Evolutionary conservation across 2,113 vertebrate species (phyloP), one percentile per base, ranked within the genome.

Genomic region (Indicator maculatus): DNA sequence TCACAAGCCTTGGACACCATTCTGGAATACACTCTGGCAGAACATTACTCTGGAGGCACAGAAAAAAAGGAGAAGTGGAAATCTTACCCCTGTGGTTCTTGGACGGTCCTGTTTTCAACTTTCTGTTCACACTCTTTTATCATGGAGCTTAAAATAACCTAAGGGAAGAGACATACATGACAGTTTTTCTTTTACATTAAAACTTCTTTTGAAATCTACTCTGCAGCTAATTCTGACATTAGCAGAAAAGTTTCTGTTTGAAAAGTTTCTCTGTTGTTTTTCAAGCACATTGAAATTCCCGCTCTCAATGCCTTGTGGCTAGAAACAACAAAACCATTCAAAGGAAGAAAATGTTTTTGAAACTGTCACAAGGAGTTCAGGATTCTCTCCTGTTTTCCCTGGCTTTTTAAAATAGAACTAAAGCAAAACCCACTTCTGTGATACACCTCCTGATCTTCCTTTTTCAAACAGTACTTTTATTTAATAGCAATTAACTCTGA

Each of bases 71-170:
- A 81, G 89, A 93, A 89, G 74, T 59, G 79, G 66, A 90, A 39
- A 39, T 76, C 96, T 99, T 98, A 99, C 99, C 99, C 99, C 97
- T 99, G 99, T 3, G 99, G 98, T 86, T 99, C 99, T 95, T 99
- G 98, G 95, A 99, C 99, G 20, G 98, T 98, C 98, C 98, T 98
- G 98, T 99, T 99, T 97, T 99, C 99, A 97, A 99, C 98, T 98
- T 99, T 99, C 96, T 99, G 99, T 98, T 99, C 99, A 96, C 99
- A 99, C 97, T 99, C 99, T 96, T 99, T 99, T 97, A 99, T 99
- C 99, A 99, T 99, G 58, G 99, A 99, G 96, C 98, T 99, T 94
- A 99, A 98, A 98, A 99, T 99, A 97, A 99, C 99, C 99, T 99
- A 97, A 53, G 78, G 74, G 92, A 81, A 90, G 80, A 95, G 60